Conservation (phyloP, 2,888 invertebrate genomes). For the Phlogophora meticulosa region DNA sequence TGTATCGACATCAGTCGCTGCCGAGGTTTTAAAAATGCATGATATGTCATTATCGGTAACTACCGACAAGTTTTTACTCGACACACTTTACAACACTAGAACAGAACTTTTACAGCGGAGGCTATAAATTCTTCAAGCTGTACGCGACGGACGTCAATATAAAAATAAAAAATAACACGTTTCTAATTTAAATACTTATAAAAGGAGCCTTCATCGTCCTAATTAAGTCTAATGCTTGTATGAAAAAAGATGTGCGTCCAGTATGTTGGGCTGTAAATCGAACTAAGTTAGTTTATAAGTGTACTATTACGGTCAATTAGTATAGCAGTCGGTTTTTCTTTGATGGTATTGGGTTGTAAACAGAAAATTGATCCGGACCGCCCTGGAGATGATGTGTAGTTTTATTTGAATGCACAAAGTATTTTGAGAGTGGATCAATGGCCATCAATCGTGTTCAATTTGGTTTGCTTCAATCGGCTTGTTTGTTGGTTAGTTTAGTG, state of each 20-base stretch:
- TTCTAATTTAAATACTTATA: conserved; percentile 62
- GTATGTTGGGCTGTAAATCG: conserved; percentile 69
- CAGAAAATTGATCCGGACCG: conserved; percentile 88
- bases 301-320: conserved; percentile 89
- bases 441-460: conserved; percentile 65
- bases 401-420: conserved; percentile 72
- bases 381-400: conserved; percentile 73
- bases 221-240: conserved; percentile 63
- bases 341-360: conserved; percentile 86
- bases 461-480: conserved; percentile 57
- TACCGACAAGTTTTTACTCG: conserved; percentile 32
- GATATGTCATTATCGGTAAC: conserved; percentile 44
- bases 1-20: conserved; percentile 16
- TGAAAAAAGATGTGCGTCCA: conserved; percentile 60
- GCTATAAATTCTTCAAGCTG: conserved; percentile 49
- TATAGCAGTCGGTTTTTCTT: conserved; percentile 81
- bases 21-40: conserved; percentile 50
- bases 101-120: conserved; percentile 41
- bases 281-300: conserved; percentile 73
- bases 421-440: conserved; percentile 59
- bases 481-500: conserved; percentile 53
- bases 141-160: conserved; percentile 34
- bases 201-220: conserved; percentile 61
- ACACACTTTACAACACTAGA: conserved; percentile 35
- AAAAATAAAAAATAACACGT: conserved; percentile 47